Evolutionary conservation across 2,888 invertebrate genomes (phyloP).

Genomic region (Ptychoptera albimana): DNA sequence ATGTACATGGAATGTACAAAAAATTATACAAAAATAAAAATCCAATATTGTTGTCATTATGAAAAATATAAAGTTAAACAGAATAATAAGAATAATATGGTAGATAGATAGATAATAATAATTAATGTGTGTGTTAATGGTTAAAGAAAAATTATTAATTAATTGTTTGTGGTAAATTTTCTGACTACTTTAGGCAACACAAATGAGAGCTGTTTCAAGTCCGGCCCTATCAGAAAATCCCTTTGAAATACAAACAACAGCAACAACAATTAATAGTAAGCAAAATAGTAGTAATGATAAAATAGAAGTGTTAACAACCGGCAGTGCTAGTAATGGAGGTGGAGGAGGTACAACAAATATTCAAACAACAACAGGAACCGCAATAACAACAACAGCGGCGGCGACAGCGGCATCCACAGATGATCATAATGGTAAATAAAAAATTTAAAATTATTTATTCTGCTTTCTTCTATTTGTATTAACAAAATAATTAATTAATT

Average conservation of each 20-base stretch:
- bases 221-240: conserved; percentile 24
- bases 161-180: too few relatives aligned
- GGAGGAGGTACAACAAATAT: not conserved
- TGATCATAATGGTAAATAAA: too few relatives aligned
- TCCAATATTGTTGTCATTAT: too few relatives aligned
- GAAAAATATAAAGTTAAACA: too few relatives aligned
- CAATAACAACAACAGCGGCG: conserved; percentile 5
- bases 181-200: conserved; percentile 20
- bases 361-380: not conserved
- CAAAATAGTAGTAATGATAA: too few relatives aligned
- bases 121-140: too few relatives aligned
- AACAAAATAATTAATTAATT: not conserved
- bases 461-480: not conserved
- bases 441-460: not conserved
- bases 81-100: conserved; percentile 3
- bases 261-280: not conserved
- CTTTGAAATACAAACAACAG: conserved; percentile 10
- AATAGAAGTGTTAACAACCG: too few relatives aligned
- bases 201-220: conserved; percentile 29
- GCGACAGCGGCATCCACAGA: not conserved
- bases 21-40: too few relatives aligned
- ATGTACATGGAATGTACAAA: too few relatives aligned
- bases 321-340: not conserved
- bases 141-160: not conserved
- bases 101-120: conserved; percentile 2